Evolutionary conservation across 2,888 invertebrate species (phyloP).

Genomic region (Nomada goodeniana): DNA sequence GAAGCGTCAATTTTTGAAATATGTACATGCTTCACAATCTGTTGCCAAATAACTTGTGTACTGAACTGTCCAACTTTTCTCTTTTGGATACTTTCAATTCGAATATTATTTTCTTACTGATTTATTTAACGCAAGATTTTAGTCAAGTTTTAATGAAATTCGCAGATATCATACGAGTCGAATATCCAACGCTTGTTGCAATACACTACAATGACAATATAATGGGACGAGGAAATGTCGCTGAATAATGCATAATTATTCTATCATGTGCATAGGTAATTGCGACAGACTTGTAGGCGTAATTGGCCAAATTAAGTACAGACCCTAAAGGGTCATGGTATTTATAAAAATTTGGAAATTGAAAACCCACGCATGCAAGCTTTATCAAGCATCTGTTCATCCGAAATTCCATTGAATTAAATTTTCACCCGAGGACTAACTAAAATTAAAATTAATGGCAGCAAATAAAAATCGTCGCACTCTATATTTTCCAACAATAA

Average conservation of each 20-base stretch:
- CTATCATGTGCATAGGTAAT: background rate
- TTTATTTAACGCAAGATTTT: background rate
- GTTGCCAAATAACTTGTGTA: background rate
- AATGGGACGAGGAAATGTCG: background rate
- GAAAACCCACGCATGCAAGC: no score
- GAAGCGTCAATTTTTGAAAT: background rate
- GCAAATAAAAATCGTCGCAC: background rate
- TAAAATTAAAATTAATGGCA: background rate
- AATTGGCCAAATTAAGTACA: background rate
- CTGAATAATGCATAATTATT: slow-evolving; percentile 7
- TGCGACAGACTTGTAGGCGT: background rate
- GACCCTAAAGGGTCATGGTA: background rate
- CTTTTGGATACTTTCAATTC: background rate
- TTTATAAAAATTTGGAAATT: no score
- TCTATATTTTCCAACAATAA: background rate
- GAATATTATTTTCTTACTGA: background rate
- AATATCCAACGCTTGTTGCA: background rate
- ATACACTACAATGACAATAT: background rate
- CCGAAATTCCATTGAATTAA: no score
- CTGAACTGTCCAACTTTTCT: background rate
- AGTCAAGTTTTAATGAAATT: background rate
- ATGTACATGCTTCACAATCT: background rate
- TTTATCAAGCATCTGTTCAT: background rate
- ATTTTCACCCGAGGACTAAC: no score
- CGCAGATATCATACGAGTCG: background rate